A percentile compares a stretch with the other conserved stretches of the same genome.
phyloP scores from a whole-genome alignment of 2,113 vertebrate genomes.

The Eulemur rufifrons region DNA sequence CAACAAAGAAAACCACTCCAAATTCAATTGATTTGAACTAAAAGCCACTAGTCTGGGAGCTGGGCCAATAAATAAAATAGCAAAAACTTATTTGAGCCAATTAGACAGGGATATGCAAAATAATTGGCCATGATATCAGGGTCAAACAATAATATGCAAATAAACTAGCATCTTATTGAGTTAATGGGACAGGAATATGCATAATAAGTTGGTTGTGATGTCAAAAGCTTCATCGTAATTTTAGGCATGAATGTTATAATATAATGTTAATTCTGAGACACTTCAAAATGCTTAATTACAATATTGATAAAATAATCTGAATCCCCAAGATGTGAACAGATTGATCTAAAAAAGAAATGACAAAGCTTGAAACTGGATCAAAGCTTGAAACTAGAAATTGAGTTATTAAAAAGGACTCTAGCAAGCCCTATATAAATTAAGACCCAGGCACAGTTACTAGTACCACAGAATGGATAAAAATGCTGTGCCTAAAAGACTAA shows the following conservation, averaged over 20 bases:
- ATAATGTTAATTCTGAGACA: slow-evolving; percentile 54
- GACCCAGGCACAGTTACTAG: neutral
- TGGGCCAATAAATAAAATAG: slow-evolving; percentile 71
- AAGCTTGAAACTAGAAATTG: neutral
- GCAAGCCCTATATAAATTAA: neutral
- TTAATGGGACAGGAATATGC: slow-evolving; percentile 63
- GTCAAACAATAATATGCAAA: slow-evolving; percentile 76
- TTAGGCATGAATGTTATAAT: slow-evolving; percentile 63
- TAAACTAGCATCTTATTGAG: slow-evolving; percentile 56
- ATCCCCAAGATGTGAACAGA: slow-evolving; percentile 39
- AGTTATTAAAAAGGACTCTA: neutral
- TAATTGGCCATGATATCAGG: slow-evolving; percentile 68
- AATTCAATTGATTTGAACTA: too few species aligned
- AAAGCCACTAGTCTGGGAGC: slow-evolving; percentile 61
- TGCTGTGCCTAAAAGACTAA: neutral
- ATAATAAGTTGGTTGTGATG: slow-evolving; percentile 64
- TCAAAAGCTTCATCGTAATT: slow-evolving; percentile 66
- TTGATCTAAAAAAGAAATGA: slow-evolving; percentile 46
- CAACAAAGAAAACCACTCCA: neutral
- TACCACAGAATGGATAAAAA: neutral
- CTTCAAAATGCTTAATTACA: slow-evolving; percentile 57
- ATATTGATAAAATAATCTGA: slow-evolving; percentile 53
- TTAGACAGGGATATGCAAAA: slow-evolving; percentile 77
- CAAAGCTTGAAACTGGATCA: slow-evolving; percentile 25
- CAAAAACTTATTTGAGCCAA: slow-evolving; percentile 75